Conservation (phyloP, 2,113 vertebrate species). For the Sisor rabdophorus region DNA sequence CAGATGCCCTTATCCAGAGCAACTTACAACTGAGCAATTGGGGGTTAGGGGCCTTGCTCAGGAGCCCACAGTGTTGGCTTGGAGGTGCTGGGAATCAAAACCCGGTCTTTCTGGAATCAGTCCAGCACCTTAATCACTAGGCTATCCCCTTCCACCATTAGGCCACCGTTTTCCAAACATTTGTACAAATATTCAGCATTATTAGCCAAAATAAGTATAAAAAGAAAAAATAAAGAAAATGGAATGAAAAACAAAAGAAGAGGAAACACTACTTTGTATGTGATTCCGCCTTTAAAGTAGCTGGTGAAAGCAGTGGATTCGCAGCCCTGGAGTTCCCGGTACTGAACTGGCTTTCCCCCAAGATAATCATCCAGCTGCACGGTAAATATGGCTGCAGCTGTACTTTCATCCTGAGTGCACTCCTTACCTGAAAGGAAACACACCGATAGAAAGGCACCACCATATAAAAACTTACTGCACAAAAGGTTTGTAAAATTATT, state of each 20-base stretch:
- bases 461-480: background rate
- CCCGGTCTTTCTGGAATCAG: no score
- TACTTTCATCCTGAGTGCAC: slow-evolving; percentile 88
- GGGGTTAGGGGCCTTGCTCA: no score
- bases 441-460: background rate
- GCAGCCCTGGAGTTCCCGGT: slow-evolving; percentile 80
- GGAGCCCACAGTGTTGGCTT: no score
- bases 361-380: slow-evolving; percentile 87
- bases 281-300: slow-evolving; percentile 88
- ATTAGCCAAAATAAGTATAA: background rate
- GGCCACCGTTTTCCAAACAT: no score
- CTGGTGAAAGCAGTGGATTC: slow-evolving; percentile 84
- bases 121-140: no score
- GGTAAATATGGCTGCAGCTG: slow-evolving; percentile 84
- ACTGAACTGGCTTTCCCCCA: slow-evolving; percentile 84
- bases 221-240: background rate
- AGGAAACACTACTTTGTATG: slow-evolving; percentile 76
- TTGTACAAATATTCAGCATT: background rate
- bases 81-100: no score
- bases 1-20: no score
- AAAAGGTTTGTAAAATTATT: background rate
- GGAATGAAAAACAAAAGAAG: no score
- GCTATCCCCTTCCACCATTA: no score
- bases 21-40: no score
- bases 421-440: slow-evolving; percentile 74